Base-by-base conservation (phyloP, 2,797 vertebrate genomes). In the Amniataba percoides region DNA sequence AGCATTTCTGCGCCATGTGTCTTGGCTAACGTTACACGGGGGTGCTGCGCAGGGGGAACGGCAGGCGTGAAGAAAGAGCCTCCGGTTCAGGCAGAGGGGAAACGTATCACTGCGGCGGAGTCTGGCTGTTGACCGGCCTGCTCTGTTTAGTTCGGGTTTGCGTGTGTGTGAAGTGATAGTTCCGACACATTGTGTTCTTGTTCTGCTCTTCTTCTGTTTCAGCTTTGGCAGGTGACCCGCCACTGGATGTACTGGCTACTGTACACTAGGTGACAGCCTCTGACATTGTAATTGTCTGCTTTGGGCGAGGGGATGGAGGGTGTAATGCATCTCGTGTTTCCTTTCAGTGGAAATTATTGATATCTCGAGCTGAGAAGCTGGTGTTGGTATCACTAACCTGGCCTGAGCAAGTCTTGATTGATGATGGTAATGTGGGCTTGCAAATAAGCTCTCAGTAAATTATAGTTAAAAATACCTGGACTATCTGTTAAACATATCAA, bases 181-280 rank as follows among this genome's bases (percentile, higher is more conserved):
- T 91, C 89, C 89, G 89, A 94, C 93, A 94, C 92, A 92, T 88
- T 93, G 90, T 93, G 89, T 87, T 90, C 91, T 89, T 92, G 91
- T 92, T 87, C 88, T 78, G 81, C 85, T 84, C 91, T 78, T 92
- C 93, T 93, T 92, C 87, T 90, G 86, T 93, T 92, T 91, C 92
- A 90, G 87, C 85, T 40, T 74, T 90, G 89, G 91, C 93, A 92
- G 82, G 76, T 92, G 91, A 92, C 73, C 84, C 23, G 75, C 81
- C 89, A 86, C 82, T 88, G 88, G 87, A 82, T 92, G 91, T 85
- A 88, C 89, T 88, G 88, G 87, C 88, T 80, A 89, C 89, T 89
- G 88, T 83, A 87, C 82, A 73, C 78, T 56, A 81, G 89, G 88
- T 93, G 93, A 94, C 93, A 93, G 92, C 86, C 76, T 88, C 77